A percentile compares a stretch with the other conserved stretches of the same genome.
These are phyloP conservation scores for Sesamia inferens DNA, from an alignment of 2,888 invertebrate species.

Conservation along the genomic window DNA sequence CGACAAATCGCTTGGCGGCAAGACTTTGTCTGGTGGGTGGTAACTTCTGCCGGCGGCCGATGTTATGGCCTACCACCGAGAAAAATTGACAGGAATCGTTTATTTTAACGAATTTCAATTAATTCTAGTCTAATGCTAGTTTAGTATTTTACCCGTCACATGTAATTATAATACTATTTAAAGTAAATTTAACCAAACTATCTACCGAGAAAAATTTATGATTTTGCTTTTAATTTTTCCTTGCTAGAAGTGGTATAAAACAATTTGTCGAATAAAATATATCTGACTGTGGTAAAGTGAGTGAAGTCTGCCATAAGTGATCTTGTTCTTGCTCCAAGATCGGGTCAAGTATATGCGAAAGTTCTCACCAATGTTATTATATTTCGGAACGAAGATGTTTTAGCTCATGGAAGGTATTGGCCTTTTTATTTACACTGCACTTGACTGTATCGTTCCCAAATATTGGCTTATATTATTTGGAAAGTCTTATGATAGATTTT, in stretches of 20 bases:
- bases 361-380: slow-evolving; percentile 31
- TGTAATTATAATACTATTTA: neutral
- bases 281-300: neutral
- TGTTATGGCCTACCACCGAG: no score
- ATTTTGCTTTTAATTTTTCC: neutral
- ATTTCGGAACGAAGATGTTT: slow-evolving; percentile 30
- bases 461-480: slow-evolving; percentile 28
- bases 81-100: no score
- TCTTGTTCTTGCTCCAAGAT: neutral
- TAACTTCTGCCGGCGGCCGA: no score
- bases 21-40: no score
- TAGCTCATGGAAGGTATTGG: slow-evolving; percentile 26
- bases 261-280: neutral
- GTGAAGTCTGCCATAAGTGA: neutral
- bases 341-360: slow-evolving; percentile 9
- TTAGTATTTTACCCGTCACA: neutral
- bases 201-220: neutral
- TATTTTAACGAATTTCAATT: no score
- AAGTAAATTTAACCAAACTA: neutral
- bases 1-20: no score
- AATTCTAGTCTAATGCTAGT: no score
- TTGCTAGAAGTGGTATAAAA: neutral
- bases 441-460: slow-evolving; percentile 2
- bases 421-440: slow-evolving; percentile 34
- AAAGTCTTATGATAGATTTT: neutral